Conservation (phyloP, 2,888 invertebrate species). For the Eupsilia transversa region DNA sequence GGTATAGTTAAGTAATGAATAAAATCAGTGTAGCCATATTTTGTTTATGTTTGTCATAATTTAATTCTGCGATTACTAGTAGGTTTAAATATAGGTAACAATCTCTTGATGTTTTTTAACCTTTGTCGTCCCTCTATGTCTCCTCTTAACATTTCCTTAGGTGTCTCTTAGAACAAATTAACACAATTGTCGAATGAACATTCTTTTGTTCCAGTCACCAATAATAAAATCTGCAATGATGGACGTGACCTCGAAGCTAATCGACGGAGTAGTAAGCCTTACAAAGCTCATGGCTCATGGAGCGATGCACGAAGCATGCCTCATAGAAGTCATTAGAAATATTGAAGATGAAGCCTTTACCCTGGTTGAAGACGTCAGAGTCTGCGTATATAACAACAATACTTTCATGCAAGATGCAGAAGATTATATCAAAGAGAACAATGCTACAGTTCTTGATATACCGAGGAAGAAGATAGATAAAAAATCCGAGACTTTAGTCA, state of each 20-base stretch:
- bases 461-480: conserved; percentile 50
- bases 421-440: conserved; percentile 76
- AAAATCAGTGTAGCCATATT: background rate
- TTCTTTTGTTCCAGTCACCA: conserved; percentile 80
- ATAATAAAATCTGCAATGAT: conserved; percentile 85
- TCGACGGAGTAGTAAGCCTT: conserved; percentile 83
- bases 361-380: conserved; percentile 74
- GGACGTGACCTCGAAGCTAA: conserved; percentile 82
- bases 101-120: background rate
- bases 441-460: conserved; percentile 82
- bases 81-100: background rate
- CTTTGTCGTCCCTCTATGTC: background rate
- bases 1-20: background rate
- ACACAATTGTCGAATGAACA: background rate
- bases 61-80: background rate
- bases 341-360: conserved; percentile 84
- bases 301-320: conserved; percentile 89
- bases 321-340: conserved; percentile 85
- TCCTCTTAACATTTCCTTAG: background rate
- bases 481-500: conserved; percentile 19
- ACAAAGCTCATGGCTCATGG: conserved; percentile 87
- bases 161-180: background rate
- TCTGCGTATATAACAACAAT: conserved; percentile 75
- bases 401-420: conserved; percentile 67
- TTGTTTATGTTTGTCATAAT: background rate